Evolutionary conservation across 2,888 invertebrate species (phyloP), one percentile per base, ranked within the genome.

Genomic region (Melikaiella ostensackeni): DNA sequence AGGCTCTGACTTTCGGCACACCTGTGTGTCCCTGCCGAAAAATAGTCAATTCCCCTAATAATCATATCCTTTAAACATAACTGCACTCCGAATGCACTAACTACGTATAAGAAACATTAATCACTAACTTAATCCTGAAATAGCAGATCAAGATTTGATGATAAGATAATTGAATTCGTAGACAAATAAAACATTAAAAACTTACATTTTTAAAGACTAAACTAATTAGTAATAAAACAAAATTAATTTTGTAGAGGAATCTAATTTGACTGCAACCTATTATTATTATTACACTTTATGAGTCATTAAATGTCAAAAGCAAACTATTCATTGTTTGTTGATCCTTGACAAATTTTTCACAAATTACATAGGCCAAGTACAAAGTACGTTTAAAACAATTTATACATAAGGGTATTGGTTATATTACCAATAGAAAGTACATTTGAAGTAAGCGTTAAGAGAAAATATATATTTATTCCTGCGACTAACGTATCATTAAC

Each of bases 1-100:
- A 63, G 76, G 80, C 79, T 76, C 73, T 59, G 76, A 63, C 61
- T 80, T 81, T 82, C 59, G 63, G 30, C 76, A 73, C 77, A 80
- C 79, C 77, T 82, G 80, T 73, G 75, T 63, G 76, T 75, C 75
- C 76, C 38, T 57, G 62, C 79, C 79, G 79, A 70, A 70, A 70
- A 46, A 42, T 46, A 46, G 50, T 50, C 66, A 27, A 46, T 70
- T 42, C 50, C 27, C 27, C 66, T 46, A 70, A 46, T 46, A 24
- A 24, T 66, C 13, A 27, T 42, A 19, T 42, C 21, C 66, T 42
- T 66, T 27, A 42, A 42, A 24, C 21, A 66, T 16, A 46, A 66
- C 16, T 21, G 16, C 13, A 46, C 19, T 13, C 2, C n/a, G n/a
- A 21, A 50, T 50, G 9, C 50, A 50, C n/a, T 16, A 16, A 42